Base-by-base conservation (phyloP, 2,113 vertebrate genomes). In the Gymnorhina tibicen region DNA sequence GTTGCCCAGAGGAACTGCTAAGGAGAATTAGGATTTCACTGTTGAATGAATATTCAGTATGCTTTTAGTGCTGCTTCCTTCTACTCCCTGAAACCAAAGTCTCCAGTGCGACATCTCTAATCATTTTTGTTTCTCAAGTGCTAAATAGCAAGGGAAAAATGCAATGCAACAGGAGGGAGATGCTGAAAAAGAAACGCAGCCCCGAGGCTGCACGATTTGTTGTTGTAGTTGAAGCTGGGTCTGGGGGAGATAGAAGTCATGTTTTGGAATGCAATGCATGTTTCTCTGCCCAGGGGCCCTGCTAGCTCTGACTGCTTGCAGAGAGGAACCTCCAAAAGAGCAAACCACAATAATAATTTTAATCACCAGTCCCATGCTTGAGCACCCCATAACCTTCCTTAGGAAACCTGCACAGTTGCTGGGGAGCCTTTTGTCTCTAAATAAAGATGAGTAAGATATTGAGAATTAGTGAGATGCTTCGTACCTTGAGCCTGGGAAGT, bases 31-130 rank as follows among this genome's bases (percentile, higher is more conserved):
- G 72, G 55, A 62, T 92, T 96, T 92, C 82, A 80, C 83, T 93
- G 37, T 39, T 86, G 75, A 80, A 93, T 90, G 88, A 93, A 95
- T 96, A 93, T 95, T 96, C 82, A 85, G 32, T 58, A 49, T 52
- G 82, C 53, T 93, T 95, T 94, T 91, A 91, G 44, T 68, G n/a
- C 70, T 24, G 44, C 59, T 87, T 79, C 77, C 49, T 79, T 70
- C 58, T 68, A 15, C 62, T 88, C 72, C 52, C 69, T 49, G 44
- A 90, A 68, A 72, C 70, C 37, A 67, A 77, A 70, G 62, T 33
- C 69, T 91, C 85, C 39, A 20, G 24, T 49, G 78, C 73, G 74
- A 80, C 32, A 44, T 52, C 53, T 76, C 82, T 76, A 28, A 87
- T 82, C 42, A 59, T 27, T 58, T 95, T 86, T 86, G 58, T 88